phyloP scores from a whole-genome alignment of 2,888 invertebrate species.

The Drosophila anceps region DNA sequence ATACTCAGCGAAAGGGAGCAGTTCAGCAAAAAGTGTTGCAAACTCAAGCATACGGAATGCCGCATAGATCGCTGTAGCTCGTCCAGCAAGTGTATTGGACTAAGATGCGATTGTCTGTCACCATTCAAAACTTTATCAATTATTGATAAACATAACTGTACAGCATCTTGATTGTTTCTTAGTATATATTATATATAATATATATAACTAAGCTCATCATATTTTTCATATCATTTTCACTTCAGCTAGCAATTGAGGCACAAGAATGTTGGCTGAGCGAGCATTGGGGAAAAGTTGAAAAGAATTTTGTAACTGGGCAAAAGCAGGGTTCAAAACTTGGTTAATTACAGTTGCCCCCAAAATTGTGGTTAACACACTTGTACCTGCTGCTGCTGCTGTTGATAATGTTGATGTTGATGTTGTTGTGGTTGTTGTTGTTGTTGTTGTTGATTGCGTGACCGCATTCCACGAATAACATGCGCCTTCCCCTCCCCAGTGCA shows the following conservation, averaged over 20 bases:
- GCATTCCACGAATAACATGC: constrained; percentile 58
- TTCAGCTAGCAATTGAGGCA: not conserved
- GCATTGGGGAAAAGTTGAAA: constrained; percentile 5
- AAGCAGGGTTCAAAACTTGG: constrained; percentile 9
- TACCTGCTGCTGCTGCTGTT: constrained; percentile 5
- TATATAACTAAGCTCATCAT: not conserved
- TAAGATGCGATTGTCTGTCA: too few species aligned
- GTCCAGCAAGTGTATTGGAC: too few species aligned
- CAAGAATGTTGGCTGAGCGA: not conserved
- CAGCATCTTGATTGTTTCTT: too few species aligned
- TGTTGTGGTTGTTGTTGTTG: constrained; percentile 26
- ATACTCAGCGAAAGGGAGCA: too few species aligned
- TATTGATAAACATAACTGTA: too few species aligned
- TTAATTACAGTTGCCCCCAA: constrained; percentile 30
- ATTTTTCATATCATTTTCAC: not conserved
- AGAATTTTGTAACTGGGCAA: constrained; percentile 14
- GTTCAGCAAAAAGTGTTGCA: too few species aligned
- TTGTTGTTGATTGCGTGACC: constrained; percentile 43
- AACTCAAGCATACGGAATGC: too few species aligned
- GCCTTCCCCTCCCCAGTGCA: constrained; percentile 19
- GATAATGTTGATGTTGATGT: constrained; percentile 18
- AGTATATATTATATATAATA: too few species aligned
- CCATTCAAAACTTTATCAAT: too few species aligned
- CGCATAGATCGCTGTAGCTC: too few species aligned
- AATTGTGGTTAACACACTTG: constrained; percentile 27